Conservation (phyloP, 2,888 invertebrate genomes). For the Amphipoea oculea region DNA sequence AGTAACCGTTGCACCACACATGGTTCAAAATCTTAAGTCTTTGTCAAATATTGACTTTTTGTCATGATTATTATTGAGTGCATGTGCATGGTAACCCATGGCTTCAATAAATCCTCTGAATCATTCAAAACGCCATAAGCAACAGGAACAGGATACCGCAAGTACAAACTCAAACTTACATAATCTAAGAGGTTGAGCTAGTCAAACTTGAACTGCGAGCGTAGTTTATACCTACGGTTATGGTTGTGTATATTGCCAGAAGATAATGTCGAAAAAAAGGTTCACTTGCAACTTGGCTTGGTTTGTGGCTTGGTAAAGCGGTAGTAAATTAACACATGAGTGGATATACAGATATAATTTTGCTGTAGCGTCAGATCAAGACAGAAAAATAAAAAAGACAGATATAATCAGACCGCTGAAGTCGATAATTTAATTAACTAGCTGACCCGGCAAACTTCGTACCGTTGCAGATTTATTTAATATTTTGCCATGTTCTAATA, state of each 20-base stretch:
- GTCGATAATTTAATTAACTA: neutral
- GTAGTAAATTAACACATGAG: neutral
- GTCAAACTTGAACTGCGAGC: slow-evolving; percentile 1
- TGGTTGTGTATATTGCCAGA: too few relatives aligned
- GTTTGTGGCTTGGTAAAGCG: too few relatives aligned
- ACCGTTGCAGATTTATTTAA: too few relatives aligned
- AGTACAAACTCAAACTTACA: neutral
- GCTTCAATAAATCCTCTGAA: neutral
- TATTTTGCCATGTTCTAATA: too few relatives aligned
- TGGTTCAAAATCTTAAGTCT: neutral
- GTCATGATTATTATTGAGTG: neutral
- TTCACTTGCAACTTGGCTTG: too few relatives aligned
- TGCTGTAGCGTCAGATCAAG: neutral
- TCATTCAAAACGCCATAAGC: neutral
- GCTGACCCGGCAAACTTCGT: too few relatives aligned
- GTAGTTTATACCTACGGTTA: too few relatives aligned
- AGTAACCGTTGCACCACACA: neutral
- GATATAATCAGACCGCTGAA: neutral
- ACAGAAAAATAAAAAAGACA: neutral
- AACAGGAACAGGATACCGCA: slow-evolving; percentile 11
- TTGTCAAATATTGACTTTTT: neutral
- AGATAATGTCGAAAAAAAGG: too few relatives aligned
- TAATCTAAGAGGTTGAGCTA: slow-evolving; percentile 15
- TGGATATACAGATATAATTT: neutral
- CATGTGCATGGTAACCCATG: neutral